Conservation (phyloP, 1,140 invertebrate species). For the Onthophagus taurus region DNA sequence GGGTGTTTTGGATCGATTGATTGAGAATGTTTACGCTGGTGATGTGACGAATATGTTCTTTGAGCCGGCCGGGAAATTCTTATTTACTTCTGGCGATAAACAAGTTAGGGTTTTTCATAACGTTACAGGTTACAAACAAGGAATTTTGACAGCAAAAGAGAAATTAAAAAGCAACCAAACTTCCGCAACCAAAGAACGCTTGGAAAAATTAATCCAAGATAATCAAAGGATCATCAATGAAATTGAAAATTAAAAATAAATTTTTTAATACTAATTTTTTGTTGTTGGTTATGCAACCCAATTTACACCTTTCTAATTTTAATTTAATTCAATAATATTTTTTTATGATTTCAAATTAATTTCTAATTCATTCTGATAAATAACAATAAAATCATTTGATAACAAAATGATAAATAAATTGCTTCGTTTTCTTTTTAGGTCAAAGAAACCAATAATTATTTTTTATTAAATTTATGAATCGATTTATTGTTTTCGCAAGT, state of each 20-base stretch:
- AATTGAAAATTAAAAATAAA: constrained; percentile 38
- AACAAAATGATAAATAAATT: too few species aligned
- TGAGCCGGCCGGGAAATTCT: constrained; percentile 59
- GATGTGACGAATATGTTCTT: constrained; percentile 58
- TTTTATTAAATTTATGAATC: too few species aligned
- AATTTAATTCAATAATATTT: too few species aligned
- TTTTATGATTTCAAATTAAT: too few species aligned
- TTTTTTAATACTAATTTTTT: too few species aligned
- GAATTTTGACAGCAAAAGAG: constrained; percentile 53
- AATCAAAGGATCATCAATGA: constrained; percentile 46
- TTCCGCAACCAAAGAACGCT: constrained; percentile 62
- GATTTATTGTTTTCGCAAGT: too few species aligned
- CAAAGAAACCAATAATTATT: too few species aligned
- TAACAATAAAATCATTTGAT: too few species aligned
- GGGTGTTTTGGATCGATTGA: constrained; percentile 51
- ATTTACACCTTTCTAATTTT: too few species aligned
- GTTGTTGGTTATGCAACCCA: constrained; percentile 1
- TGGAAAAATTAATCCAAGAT: constrained; percentile 58
- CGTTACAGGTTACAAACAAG: constrained; percentile 62
- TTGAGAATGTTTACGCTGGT: constrained; percentile 55
- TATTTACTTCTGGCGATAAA: constrained; percentile 67
- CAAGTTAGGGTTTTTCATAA: constrained; percentile 74
- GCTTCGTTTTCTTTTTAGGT: too few species aligned
- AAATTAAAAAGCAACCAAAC: constrained; percentile 53
- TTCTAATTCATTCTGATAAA: too few species aligned